Conservation (phyloP, 2,888 invertebrate genomes). For the Agonopterix arenella region DNA sequence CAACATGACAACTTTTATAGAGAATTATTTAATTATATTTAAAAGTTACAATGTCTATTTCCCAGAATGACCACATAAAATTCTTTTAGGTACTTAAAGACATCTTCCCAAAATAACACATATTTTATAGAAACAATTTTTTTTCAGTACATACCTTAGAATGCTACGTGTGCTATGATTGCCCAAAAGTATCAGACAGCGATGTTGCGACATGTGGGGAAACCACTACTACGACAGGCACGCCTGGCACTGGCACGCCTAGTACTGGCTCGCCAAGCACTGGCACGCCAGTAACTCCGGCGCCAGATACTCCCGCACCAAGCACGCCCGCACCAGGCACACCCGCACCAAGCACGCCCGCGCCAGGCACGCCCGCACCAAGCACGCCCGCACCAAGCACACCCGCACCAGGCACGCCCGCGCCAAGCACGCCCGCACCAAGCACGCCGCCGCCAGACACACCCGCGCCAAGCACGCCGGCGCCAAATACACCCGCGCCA, state of each 20-base stretch:
- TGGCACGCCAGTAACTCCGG: background rate
- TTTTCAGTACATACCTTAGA: conserved; percentile 29
- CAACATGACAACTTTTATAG: too few relatives aligned
- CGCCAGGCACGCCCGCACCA: background rate
- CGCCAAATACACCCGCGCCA: too few relatives aligned
- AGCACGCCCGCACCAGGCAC: background rate
- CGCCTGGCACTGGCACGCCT: background rate
- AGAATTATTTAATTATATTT: too few relatives aligned
- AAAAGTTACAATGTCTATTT: too few relatives aligned
- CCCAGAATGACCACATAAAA: too few relatives aligned
- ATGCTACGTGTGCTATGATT: conserved; percentile 32
- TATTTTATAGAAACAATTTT: background rate
- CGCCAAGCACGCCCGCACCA: background rate
- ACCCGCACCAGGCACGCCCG: background rate
- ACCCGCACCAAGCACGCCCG: background rate
- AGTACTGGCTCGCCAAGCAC: background rate
- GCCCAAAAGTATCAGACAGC: conserved; percentile 14
- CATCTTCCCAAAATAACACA: too few relatives aligned
- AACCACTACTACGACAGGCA: conserved; percentile 3
- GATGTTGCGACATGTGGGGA: conserved; percentile 21
- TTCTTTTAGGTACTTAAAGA: too few relatives aligned
- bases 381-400: background rate
- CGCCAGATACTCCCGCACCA: background rate
- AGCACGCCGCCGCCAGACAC: background rate
- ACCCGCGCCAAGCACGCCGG: background rate